phyloP scores from a whole-genome alignment of 2,797 vertebrate genomes.

The Meda fulgida region DNA sequence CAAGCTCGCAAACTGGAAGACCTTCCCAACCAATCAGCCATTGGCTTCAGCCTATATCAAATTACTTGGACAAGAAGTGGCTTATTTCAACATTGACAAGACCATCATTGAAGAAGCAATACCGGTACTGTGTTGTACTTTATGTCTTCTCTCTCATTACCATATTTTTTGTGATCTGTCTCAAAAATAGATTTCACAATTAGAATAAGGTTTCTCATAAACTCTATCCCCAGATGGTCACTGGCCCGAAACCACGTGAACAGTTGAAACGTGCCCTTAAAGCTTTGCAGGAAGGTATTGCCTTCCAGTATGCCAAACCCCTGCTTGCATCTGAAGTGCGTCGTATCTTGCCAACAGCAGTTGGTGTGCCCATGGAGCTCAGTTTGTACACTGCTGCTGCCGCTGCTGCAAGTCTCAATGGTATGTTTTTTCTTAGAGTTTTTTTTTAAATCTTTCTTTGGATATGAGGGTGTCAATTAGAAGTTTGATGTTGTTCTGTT shows the following conservation, averaged over 20 bases:
- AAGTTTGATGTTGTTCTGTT: slow-evolving; percentile 47
- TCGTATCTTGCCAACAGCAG: slow-evolving; percentile 76
- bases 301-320: slow-evolving; percentile 71
- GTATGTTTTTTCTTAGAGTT: slow-evolving; percentile 64
- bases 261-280: slow-evolving; percentile 56
- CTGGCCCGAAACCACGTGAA: slow-evolving; percentile 51
- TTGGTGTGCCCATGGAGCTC: slow-evolving; percentile 83
- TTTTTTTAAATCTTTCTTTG: not conserved
- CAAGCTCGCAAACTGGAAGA: slow-evolving; percentile 81
- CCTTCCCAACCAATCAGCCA: slow-evolving; percentile 69
- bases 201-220: not conserved
- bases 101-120: slow-evolving; percentile 69
- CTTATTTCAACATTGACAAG: slow-evolving; percentile 78
- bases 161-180: not conserved
- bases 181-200: not conserved
- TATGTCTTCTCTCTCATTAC: not conserved
- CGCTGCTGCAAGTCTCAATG: slow-evolving; percentile 61
- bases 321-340: slow-evolving; percentile 77
- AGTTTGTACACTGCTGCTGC: slow-evolving; percentile 76
- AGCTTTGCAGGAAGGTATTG: slow-evolving; percentile 69
- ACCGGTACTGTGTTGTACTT: slow-evolving; percentile 70
- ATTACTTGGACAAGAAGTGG: slow-evolving; percentile 82
- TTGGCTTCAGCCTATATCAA: slow-evolving; percentile 77
- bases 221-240: slow-evolving; percentile 62
- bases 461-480: not conserved